phyloP scores from a whole-genome alignment of 1,140 invertebrate species.

The Neomicropteryx cornuta region DNA sequence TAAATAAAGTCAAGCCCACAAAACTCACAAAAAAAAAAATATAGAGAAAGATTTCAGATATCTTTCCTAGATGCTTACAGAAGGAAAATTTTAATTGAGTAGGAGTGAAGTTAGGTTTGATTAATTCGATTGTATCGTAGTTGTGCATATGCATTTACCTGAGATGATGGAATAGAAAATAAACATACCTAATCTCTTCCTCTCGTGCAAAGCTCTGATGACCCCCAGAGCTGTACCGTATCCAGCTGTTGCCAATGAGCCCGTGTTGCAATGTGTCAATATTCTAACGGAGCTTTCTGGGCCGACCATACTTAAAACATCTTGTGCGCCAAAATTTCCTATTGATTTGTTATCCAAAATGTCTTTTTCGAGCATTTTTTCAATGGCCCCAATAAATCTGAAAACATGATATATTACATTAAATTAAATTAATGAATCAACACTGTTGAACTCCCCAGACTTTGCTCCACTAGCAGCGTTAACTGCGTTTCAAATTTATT shows the following conservation, averaged over 20 bases:
- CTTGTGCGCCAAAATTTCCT: constrained; percentile 66
- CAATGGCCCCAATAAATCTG: constrained; percentile 65
- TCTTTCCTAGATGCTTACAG: no score
- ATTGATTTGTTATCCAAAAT: constrained; percentile 78
- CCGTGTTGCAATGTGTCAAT: constrained; percentile 97
- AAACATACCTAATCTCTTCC: constrained; percentile 57
- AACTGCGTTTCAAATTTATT: no score
- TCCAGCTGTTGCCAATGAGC: constrained; percentile 90
- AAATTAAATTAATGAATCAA: no score
- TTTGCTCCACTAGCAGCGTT: no score
- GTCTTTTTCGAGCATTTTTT: constrained; percentile 76
- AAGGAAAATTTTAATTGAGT: no score
- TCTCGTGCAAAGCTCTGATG: constrained; percentile 65
- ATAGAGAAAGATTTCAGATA: no score
- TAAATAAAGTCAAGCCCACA: no score
- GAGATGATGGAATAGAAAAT: constrained; percentile 1
- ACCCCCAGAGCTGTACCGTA: constrained; percentile 97
- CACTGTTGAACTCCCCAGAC: no score
- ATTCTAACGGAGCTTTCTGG: constrained; percentile 53
- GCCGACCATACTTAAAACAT: constrained; percentile 51
- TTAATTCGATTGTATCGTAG: no score
- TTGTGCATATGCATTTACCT: constrained; percentile 1
- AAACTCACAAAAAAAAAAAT: no score
- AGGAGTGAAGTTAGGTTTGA: not conserved
- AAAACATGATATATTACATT: constrained; percentile 16